Evolutionary conservation across 2,888 invertebrate genomes (phyloP).

Genomic region (Tetheella fluctuosa): DNA sequence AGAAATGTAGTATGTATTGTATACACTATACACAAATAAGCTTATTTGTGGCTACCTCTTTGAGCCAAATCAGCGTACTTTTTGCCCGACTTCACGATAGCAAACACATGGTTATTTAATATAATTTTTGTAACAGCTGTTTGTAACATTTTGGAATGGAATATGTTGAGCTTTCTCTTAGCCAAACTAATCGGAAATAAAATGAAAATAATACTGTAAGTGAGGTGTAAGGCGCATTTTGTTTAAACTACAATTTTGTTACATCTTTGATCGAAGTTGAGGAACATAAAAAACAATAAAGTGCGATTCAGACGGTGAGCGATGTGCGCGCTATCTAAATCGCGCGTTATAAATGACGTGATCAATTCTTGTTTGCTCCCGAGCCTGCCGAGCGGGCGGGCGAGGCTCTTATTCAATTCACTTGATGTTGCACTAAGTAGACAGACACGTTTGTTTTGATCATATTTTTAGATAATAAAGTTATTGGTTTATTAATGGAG

Average conservation of each 20-base stretch:
- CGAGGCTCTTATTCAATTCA: constrained; percentile 24
- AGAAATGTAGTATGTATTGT: too few species aligned
- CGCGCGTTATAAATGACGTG: constrained; percentile 75
- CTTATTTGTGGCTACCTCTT: too few species aligned
- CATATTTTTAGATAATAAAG: constrained; percentile 27
- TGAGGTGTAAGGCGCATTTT: not conserved
- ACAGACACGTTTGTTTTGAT: not conserved
- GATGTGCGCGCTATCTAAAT: constrained; percentile 65
- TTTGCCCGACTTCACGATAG: too few species aligned
- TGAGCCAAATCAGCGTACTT: too few species aligned
- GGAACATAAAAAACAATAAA: constrained; percentile 68
- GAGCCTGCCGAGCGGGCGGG: constrained; percentile 23
- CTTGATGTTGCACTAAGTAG: constrained; percentile 6
- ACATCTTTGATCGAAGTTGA: not conserved
- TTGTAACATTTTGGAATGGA: too few species aligned
- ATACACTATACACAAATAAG: too few species aligned
- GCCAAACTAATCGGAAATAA: too few species aligned
- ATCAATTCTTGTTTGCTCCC: constrained; percentile 74
- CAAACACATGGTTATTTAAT: too few species aligned
- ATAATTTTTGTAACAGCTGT: too few species aligned
- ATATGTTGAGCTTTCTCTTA: too few species aligned
- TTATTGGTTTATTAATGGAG: constrained; percentile 18
- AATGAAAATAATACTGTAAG: too few species aligned
- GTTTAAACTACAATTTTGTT: not conserved
- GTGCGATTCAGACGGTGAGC: constrained; percentile 54